Conservation (phyloP, 2,113 vertebrate genomes). For the Saguinus imperator region DNA sequence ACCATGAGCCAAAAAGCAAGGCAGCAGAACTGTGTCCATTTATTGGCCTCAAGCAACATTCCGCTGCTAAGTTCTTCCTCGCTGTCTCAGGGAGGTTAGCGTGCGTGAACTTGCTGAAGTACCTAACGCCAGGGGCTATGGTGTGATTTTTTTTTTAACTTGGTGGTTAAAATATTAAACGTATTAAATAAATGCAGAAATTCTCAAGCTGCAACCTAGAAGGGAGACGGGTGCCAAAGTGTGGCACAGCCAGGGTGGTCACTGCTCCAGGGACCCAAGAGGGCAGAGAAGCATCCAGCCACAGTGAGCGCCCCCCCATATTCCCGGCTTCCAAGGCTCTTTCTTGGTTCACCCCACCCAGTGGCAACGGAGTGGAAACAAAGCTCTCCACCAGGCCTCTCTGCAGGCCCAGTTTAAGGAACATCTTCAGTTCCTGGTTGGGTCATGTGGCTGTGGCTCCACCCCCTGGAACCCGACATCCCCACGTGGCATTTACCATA, state of each 20-base stretch:
- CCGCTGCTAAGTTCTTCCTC: slow-evolving; percentile 57
- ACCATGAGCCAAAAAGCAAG: slow-evolving; percentile 17
- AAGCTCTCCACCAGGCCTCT: rapidly evolving
- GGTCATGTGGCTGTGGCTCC: not conserved
- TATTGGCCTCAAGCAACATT: slow-evolving; percentile 58
- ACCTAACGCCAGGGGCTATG: not conserved
- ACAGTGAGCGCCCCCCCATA: rapidly evolving
- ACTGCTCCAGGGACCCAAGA: not conserved
- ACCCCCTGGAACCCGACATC: not conserved
- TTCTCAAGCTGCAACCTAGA: slow-evolving; percentile 59
- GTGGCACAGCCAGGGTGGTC: not conserved
- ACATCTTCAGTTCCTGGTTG: not conserved
- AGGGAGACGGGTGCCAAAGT: rapidly evolving
- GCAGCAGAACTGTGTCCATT: not conserved
- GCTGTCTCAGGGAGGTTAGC: slow-evolving; percentile 51
- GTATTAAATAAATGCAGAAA: slow-evolving; percentile 55
- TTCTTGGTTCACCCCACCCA: not conserved
- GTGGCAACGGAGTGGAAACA: not conserved
- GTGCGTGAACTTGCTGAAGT: slow-evolving; percentile 58
- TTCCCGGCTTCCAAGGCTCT: not conserved
- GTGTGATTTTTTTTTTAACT: slow-evolving; percentile 52
- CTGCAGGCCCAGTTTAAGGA: not conserved
- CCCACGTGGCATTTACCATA: not conserved
- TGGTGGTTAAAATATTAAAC: slow-evolving; percentile 1
- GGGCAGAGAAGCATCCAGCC: not conserved